Evolutionary conservation across 2,888 invertebrate genomes (phyloP).

Genomic region (Himalopsyche kuldschensis): DNA sequence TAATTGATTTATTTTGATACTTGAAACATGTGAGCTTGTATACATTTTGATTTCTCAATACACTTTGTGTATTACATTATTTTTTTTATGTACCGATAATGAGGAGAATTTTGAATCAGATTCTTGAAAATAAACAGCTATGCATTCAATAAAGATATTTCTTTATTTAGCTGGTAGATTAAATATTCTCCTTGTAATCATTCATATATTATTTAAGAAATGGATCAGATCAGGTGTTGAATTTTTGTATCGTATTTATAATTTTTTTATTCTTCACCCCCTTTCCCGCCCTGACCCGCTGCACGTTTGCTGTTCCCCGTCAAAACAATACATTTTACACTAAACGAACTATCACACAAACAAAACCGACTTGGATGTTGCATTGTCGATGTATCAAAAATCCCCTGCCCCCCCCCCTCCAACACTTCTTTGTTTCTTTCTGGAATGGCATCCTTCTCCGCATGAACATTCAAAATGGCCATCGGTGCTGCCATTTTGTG

Average conservation of each 20-base stretch:
- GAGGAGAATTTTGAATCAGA: not conserved
- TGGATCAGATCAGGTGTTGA: not conserved
- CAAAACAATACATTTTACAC: constrained; percentile 43
- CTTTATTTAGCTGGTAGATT: not conserved
- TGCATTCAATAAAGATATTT: no score
- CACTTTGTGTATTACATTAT: not conserved
- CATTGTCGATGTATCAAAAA: constrained; percentile 22
- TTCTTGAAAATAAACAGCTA: not conserved
- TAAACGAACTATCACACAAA: constrained; percentile 39
- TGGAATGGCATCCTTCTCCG: not conserved
- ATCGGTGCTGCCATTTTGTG: not conserved
- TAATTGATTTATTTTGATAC: not conserved
- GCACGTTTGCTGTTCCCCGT: constrained; percentile 56
- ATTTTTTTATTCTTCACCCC: constrained; percentile 49
- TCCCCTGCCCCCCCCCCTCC: not conserved
- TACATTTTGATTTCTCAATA: not conserved
- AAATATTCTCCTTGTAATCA: not conserved
- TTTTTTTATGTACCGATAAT: not conserved
- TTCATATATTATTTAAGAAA: not conserved
- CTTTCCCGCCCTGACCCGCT: constrained; percentile 52
- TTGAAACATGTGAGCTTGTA: not conserved
- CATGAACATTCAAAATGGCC: constrained; percentile 20
- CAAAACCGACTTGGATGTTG: constrained; percentile 5
- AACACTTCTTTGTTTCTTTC: not conserved
- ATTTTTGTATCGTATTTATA: constrained; percentile 45